A percentile compares a stretch with the other conserved stretches of the same genome.
Conservation (phyloP, 2,797 vertebrate species). For the Pseudochirops corinnae region DNA sequence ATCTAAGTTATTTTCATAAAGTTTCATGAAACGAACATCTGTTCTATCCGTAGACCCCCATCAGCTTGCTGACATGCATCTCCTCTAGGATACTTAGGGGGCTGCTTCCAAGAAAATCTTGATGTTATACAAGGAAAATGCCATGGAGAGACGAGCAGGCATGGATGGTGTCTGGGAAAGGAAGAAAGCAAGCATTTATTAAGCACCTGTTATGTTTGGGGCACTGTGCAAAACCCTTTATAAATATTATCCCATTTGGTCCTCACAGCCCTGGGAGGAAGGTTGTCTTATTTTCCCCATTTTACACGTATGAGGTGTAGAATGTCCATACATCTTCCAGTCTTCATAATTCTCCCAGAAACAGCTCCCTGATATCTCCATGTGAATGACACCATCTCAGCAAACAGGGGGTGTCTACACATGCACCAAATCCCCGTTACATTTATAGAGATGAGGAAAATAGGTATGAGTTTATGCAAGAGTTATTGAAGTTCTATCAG, state of each 20-base stretch:
- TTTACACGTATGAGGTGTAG: too few species aligned
- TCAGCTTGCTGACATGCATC: neutral
- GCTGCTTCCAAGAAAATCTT: neutral
- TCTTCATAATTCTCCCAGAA: too few species aligned
- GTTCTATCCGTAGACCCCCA: neutral
- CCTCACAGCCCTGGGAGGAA: neutral
- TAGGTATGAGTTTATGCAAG: too few species aligned
- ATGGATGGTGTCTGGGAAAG: neutral
- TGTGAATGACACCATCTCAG: too few species aligned
- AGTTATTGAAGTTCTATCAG: too few species aligned
- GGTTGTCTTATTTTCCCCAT: too few species aligned
- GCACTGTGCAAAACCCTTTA: neutral
- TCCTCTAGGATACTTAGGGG: neutral
- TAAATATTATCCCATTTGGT: neutral
- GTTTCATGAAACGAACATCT: neutral
- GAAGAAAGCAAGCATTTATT: neutral
- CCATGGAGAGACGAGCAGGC: neutral
- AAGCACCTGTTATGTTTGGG: neutral
- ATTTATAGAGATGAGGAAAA: too few species aligned
- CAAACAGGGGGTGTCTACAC: too few species aligned
- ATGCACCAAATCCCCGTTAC: too few species aligned
- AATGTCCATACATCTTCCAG: too few species aligned
- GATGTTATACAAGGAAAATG: neutral
- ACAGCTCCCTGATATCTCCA: too few species aligned
- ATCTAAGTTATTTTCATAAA: neutral